These are phyloP conservation scores for Suricata suricatta DNA, from an alignment of 2,113 vertebrate genomes.

Conservation along the genomic window DNA sequence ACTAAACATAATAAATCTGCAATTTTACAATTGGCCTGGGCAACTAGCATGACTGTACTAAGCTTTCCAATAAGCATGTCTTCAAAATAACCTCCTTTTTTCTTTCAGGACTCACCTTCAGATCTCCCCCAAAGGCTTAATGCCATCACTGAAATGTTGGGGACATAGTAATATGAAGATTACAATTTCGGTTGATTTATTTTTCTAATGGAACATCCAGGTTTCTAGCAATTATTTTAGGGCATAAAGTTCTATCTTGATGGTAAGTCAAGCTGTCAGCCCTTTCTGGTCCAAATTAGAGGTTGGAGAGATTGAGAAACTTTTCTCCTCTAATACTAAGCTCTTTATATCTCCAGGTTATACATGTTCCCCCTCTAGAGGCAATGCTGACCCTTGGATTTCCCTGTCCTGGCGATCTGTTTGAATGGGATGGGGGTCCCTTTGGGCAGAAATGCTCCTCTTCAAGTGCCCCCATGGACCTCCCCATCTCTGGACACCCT, in stretches of 20 bases:
- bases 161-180: slow-evolving; percentile 2
- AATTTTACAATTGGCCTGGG: slow-evolving; percentile 58
- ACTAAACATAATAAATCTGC: slow-evolving; percentile 56
- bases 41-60: not conserved
- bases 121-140: not conserved
- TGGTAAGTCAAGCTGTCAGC: slow-evolving; percentile 61
- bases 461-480: not conserved
- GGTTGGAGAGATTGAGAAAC: slow-evolving; percentile 37
- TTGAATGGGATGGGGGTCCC: not conserved
- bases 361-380: not conserved
- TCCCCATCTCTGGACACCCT: not conserved
- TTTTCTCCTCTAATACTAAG: not conserved
- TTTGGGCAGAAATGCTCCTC: not conserved
- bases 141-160: slow-evolving; percentile 34
- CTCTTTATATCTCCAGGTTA: not conserved
- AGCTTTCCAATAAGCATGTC: slow-evolving; percentile 10
- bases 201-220: slow-evolving; percentile 61
- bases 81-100: slow-evolving; percentile 45
- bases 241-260: slow-evolving; percentile 49
- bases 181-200: slow-evolving; percentile 57
- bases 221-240: slow-evolving; percentile 66
- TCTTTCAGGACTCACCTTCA: not conserved
- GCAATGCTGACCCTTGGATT: not conserved
- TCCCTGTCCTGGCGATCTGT: not conserved
- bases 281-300: slow-evolving; percentile 51